Evolutionary conservation across 2,113 vertebrate genomes (phyloP).

Genomic region (Cervus canadensis): DNA sequence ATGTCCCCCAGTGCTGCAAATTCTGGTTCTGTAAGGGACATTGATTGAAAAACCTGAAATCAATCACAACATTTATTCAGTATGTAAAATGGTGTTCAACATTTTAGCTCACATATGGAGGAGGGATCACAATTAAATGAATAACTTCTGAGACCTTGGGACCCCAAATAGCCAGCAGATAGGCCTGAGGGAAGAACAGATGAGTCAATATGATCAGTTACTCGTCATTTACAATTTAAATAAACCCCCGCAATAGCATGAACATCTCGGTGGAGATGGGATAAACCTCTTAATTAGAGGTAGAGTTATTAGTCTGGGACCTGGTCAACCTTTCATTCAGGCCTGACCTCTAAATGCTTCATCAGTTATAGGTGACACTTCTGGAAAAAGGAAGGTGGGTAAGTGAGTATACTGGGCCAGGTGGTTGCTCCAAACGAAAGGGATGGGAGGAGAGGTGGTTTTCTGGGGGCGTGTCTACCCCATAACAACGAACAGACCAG

Average conservation of each 20-base stretch:
- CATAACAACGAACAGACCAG: accelerated
- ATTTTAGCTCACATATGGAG: accelerated
- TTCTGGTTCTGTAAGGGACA: neutral
- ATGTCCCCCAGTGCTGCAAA: accelerated
- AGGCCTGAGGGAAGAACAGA: neutral
- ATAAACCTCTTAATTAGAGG: neutral
- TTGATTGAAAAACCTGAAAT: neutral
- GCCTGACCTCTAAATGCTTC: neutral
- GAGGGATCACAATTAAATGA: neutral
- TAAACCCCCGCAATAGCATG: neutral
- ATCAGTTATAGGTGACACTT: neutral
- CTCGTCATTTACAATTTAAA: neutral
- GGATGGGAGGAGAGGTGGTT: neutral
- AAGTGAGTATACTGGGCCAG: accelerated
- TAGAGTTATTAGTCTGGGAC: too few species aligned
- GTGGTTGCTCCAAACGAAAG: neutral
- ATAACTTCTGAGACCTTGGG: neutral
- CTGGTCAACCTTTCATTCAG: too few species aligned
- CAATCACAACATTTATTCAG: neutral
- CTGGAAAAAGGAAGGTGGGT: accelerated
- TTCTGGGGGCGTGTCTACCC: accelerated
- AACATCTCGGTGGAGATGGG: neutral
- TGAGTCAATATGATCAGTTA: neutral
- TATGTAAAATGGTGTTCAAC: neutral
- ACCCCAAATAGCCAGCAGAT: neutral